Conservation (phyloP, 2,797 vertebrate species). For the Aphelocoma californica region DNA sequence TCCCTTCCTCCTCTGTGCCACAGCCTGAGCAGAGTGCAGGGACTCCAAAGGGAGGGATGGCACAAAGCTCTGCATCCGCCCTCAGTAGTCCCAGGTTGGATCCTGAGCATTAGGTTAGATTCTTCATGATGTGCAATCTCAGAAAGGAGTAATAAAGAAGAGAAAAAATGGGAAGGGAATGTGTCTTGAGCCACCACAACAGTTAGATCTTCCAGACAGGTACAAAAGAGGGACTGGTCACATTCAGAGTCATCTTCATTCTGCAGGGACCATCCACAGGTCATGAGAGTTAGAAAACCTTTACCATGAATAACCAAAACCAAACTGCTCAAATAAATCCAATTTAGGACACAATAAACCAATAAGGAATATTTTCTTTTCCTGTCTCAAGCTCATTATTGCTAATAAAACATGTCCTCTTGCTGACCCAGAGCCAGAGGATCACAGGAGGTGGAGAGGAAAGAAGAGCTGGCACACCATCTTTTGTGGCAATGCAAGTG, state of each 20-base stretch:
- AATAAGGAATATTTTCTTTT: conserved; percentile 41
- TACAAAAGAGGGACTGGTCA: not conserved
- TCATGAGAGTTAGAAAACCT: not conserved
- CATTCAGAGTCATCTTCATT: not conserved
- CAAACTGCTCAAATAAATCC: conserved; percentile 39
- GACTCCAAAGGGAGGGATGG: not conserved
- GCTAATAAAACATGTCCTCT: conserved; percentile 46
- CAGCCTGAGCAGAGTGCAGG: not conserved
- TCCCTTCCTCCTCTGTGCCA: not conserved
- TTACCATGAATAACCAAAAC: conserved; percentile 3
- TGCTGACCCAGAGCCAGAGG: conserved; percentile 32
- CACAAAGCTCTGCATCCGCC: not conserved
- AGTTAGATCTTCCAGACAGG: not conserved
- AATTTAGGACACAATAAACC: conserved; percentile 37
- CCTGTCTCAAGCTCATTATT: conserved; percentile 41
- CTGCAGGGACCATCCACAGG: not conserved
- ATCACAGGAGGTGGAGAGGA: not conserved
- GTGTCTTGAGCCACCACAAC: not conserved
- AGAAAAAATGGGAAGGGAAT: not conserved
- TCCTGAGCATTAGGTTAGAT: not conserved
- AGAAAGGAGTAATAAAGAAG: not conserved
- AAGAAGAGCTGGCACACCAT: conserved; percentile 16
- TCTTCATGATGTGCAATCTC: not conserved
- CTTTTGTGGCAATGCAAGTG: not conserved
- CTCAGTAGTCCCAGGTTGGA: not conserved